phyloP scores from a whole-genome alignment of 2,113 vertebrate genomes.

The Amblyornis subalaris region DNA sequence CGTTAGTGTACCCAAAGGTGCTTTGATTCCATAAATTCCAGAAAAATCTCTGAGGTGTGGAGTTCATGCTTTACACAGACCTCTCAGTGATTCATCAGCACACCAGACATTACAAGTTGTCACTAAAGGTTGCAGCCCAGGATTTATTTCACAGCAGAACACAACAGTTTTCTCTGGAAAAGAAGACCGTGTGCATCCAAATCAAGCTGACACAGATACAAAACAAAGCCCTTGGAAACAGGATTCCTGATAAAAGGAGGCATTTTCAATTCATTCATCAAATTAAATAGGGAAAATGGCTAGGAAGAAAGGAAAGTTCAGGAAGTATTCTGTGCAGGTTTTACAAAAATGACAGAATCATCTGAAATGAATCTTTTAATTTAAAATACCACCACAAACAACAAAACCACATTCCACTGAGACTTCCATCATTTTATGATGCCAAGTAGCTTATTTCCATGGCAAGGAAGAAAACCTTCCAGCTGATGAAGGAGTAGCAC shows the following conservation, averaged over 20 bases:
- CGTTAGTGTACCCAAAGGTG: neutral
- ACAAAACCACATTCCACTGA: neutral
- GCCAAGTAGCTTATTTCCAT: neutral
- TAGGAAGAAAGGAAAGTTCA: neutral
- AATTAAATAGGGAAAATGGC: neutral
- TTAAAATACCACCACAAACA: neutral
- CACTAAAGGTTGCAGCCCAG: slow-evolving; percentile 10
- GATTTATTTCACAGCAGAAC: slow-evolving; percentile 22
- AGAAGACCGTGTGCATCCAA: neutral
- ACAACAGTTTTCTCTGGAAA: neutral
- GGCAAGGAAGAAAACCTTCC: neutral
- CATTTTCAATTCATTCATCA: neutral
- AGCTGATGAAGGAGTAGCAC: neutral
- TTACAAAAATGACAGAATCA: neutral
- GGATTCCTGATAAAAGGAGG: slow-evolving; percentile 3
- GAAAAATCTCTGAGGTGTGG: neutral
- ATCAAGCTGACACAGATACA: neutral
- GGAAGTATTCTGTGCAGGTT: neutral
- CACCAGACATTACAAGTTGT: neutral
- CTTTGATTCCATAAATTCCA: neutral
- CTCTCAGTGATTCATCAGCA: neutral
- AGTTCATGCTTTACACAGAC: neutral
- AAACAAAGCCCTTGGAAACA: slow-evolving; percentile 16
- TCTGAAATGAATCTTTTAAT: neutral
- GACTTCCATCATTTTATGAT: rapidly evolving